Evolutionary conservation across 64 coral and sea anemone species (phyloP).

Genomic region (Pocillopora damicornis): DNA sequence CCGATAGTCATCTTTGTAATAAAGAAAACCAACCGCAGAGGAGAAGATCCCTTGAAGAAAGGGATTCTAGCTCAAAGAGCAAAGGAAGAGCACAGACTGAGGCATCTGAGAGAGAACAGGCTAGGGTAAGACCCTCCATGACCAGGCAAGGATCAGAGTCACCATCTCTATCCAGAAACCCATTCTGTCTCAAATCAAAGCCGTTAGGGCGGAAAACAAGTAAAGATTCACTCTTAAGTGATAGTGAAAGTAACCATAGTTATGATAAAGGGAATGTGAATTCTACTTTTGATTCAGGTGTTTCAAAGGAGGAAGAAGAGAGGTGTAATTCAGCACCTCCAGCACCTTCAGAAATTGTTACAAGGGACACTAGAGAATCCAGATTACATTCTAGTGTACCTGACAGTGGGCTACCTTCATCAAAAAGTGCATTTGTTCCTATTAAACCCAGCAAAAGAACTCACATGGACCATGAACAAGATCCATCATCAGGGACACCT

Average conservation of each 20-base stretch:
- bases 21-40: constrained; percentile 62
- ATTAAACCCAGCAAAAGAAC: constrained; percentile 41
- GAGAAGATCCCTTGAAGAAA: constrained; percentile 66
- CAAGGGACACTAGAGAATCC: constrained; percentile 14
- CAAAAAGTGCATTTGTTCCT: constrained; percentile 21
- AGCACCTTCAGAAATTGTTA: not conserved
- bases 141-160: constrained; percentile 23
- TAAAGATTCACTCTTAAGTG: constrained; percentile 32
- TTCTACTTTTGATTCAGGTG: not conserved
- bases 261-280: not conserved
- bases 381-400: not conserved
- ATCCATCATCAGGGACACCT: not conserved
- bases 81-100: constrained; percentile 44
- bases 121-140: not conserved
- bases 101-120: constrained; percentile 7
- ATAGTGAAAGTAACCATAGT: constrained; percentile 23
- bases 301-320: not conserved
- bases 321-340: constrained; percentile 9
- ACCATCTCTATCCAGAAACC: constrained; percentile 32
- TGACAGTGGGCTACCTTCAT: not conserved
- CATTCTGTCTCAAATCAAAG: constrained; percentile 53
- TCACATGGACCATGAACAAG: not conserved
- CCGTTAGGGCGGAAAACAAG: constrained; percentile 17
- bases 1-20: constrained; percentile 39
- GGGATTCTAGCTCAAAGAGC: not conserved